Evolutionary conservation across 64 coral and sea anemone species (phyloP).

Genomic region (Montipora efflorescens): DNA sequence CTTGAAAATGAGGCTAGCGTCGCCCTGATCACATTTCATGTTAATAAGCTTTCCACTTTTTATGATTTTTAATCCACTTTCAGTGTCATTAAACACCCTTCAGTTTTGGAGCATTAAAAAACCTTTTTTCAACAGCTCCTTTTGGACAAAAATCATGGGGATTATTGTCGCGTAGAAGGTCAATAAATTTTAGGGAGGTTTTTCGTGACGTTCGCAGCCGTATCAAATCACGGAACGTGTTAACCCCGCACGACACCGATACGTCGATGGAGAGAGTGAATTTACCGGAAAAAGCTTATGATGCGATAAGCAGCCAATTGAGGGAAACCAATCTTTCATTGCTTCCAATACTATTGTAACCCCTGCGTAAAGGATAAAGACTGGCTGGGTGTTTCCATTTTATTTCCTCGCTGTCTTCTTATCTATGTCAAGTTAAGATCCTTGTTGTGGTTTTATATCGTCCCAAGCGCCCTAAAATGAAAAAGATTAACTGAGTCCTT

Average conservation of each 20-base stretch:
- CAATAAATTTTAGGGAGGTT: neutral
- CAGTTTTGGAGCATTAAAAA: neutral
- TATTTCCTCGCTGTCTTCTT: neutral
- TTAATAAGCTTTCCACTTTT: neutral
- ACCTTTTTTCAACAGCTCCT: neutral
- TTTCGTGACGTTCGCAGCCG: neutral
- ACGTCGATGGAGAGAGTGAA: neutral
- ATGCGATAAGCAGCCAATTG: slow-evolving; percentile 42
- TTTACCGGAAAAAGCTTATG: slow-evolving; percentile 15
- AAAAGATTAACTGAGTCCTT: too few relatives aligned
- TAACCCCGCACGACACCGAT: neutral
- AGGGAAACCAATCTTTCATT: neutral
- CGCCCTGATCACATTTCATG: slow-evolving; percentile 37
- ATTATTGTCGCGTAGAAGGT: neutral
- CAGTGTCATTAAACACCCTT: neutral
- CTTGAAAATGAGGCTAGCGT: slow-evolving; percentile 76
- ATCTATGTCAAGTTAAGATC: neutral
- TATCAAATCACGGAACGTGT: neutral
- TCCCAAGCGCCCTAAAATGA: too few relatives aligned
- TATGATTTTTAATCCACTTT: slow-evolving; percentile 16
- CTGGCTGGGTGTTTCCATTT: neutral
- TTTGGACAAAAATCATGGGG: neutral
- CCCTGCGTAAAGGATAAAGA: neutral
- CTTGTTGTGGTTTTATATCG: neutral
- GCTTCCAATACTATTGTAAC: neutral